phyloP scores from a whole-genome alignment of 2,113 vertebrate genomes.

The Anolis sagrei region DNA sequence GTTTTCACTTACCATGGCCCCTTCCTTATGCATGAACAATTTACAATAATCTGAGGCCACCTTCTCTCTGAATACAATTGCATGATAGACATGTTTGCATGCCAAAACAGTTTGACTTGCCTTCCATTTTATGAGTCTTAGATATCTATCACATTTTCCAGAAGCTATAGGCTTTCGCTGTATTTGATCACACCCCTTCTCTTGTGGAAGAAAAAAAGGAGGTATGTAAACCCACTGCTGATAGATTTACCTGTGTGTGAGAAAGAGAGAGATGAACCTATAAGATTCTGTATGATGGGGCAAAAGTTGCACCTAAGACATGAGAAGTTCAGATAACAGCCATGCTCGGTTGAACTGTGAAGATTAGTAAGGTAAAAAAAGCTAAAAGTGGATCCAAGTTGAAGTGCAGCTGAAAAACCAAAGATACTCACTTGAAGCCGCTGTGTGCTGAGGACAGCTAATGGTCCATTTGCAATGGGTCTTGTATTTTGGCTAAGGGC shows the following conservation, averaged over 20 bases:
- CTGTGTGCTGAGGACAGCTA: too few species aligned
- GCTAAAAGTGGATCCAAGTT: too few species aligned
- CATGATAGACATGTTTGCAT: neutral
- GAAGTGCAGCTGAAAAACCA: too few species aligned
- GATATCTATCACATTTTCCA: neutral
- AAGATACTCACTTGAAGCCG: too few species aligned
- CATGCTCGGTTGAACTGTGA: neutral
- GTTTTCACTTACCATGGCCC: too few species aligned
- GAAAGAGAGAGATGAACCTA: too few species aligned
- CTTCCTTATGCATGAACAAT: too few species aligned
- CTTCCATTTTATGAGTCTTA: neutral
- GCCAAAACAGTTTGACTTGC: neutral
- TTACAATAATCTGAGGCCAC: too few species aligned
- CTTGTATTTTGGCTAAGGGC: too few species aligned
- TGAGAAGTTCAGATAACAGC: neutral
- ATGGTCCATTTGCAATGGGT: too few species aligned
- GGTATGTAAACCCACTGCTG: neutral
- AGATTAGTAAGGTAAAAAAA: neutral
- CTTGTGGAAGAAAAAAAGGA: neutral
- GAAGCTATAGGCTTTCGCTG: neutral
- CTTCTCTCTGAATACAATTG: too few species aligned
- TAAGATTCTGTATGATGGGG: neutral
- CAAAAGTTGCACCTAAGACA: neutral
- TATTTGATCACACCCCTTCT: neutral
- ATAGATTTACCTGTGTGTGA: neutral